phyloP scores from a whole-genome alignment of 2,888 invertebrate genomes.

The Sminthurinus aureus region DNA sequence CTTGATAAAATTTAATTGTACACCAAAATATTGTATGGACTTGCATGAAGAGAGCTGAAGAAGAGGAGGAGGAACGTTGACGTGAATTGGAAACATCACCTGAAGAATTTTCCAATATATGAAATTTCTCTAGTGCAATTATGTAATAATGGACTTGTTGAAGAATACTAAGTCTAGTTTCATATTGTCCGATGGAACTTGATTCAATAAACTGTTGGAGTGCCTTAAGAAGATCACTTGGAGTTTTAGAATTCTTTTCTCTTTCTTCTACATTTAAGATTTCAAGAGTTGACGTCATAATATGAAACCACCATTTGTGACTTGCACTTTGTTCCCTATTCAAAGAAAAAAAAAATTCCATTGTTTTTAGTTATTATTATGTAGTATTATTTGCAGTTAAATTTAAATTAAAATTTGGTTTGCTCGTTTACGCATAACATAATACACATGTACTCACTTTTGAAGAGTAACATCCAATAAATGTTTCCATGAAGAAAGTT shows the following conservation, averaged over 20 bases:
- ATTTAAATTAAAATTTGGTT: background rate
- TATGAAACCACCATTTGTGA: conserved; percentile 89
- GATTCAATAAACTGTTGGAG: conserved; percentile 84
- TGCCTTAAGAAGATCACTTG: conserved; percentile 67
- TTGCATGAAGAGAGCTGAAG: background rate
- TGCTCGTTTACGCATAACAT: background rate
- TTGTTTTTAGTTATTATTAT: too few relatives aligned
- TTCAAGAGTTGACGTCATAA: conserved; percentile 70
- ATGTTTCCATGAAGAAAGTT: conserved; percentile 87
- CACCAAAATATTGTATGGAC: conserved; percentile 71
- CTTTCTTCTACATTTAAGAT: conserved; percentile 45
- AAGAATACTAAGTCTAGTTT: conserved; percentile 78
- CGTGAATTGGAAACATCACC: too few relatives aligned
- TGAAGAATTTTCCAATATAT: background rate
- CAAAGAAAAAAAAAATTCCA: conserved; percentile 52
- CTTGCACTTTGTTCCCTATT: conserved; percentile 72
- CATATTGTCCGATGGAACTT: conserved; percentile 84
- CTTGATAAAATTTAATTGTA: conserved; percentile 81
- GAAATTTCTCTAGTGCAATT: conserved; percentile 67
- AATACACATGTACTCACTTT: conserved; percentile 64
- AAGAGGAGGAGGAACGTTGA: too few relatives aligned
- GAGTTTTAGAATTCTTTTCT: conserved; percentile 58
- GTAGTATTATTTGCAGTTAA: too few relatives aligned
- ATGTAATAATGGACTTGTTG: conserved; percentile 83
- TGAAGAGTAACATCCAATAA: conserved; percentile 75